A percentile compares a stretch with the other conserved stretches of the same genome.
Conservation (phyloP, 2,113 vertebrate genomes). For the Romanogobio albipinnatus region DNA sequence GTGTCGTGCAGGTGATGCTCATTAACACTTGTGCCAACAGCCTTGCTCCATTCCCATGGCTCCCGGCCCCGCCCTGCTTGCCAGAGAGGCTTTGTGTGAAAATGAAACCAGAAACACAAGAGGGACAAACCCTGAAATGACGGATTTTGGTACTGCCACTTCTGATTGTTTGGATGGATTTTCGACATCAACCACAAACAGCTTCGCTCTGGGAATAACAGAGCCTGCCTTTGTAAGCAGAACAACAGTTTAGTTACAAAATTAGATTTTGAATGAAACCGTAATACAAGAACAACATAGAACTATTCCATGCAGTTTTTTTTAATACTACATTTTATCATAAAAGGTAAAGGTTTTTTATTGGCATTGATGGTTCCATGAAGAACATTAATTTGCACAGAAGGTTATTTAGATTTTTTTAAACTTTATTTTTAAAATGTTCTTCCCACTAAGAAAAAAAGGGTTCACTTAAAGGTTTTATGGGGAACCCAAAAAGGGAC, state of each 20-base stretch:
- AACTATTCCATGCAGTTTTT: not conserved
- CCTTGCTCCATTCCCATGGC: too few species aligned
- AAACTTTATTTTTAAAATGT: too few species aligned
- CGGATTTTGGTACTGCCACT: constrained; percentile 78
- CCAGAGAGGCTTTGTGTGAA: not conserved
- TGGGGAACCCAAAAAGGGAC: too few species aligned
- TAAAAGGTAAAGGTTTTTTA: too few species aligned
- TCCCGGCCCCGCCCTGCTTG: too few species aligned
- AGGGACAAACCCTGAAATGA: constrained; percentile 80
- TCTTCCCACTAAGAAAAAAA: too few species aligned
- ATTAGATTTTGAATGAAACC: not conserved
- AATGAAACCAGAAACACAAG: not conserved
- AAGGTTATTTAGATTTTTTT: too few species aligned
- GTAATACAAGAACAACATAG: not conserved
- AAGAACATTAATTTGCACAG: too few species aligned
- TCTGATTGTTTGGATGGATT: constrained; percentile 71
- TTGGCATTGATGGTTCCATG: too few species aligned
- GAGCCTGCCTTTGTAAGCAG: constrained; percentile 86
- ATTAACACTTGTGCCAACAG: too few species aligned
- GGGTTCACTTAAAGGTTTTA: too few species aligned
- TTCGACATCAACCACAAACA: constrained; percentile 84
- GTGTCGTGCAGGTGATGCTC: too few species aligned
- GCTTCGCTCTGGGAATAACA: constrained; percentile 83
- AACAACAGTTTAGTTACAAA: constrained; percentile 33
- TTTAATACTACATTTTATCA: not conserved